A percentile compares a stretch with the other conserved stretches of the same genome.
Conservation (phyloP, 2,888 invertebrate genomes). For the Deroplatys truncata region DNA sequence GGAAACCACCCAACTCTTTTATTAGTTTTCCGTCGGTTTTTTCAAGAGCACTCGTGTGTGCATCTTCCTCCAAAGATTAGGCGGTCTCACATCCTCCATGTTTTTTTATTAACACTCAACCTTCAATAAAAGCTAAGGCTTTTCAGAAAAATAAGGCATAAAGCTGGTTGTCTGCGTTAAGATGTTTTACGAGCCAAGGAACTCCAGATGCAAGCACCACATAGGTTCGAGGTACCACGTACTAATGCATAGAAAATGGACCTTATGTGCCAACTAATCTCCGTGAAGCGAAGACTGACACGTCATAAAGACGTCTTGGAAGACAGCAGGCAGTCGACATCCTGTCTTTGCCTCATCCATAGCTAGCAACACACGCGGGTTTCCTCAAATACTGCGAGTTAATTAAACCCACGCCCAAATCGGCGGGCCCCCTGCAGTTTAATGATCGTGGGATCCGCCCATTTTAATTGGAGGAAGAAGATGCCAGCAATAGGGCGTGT, state of each 20-base stretch:
- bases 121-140: not conserved
- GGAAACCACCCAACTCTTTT: too few species aligned
- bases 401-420: not conserved
- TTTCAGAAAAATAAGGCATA: not conserved
- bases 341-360: not conserved
- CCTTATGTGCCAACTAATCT: not conserved
- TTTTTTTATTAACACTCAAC: too few species aligned
- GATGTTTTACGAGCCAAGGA: not conserved
- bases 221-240: not conserved
- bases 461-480: not conserved
- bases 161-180: not conserved
- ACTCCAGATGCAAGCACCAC: not conserved
- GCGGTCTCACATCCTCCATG: too few species aligned
- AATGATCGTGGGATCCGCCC: not conserved
- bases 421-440: not conserved
- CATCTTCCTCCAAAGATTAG: too few species aligned
- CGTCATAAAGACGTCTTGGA: not conserved
- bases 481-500: not conserved
- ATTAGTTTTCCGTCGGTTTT: too few species aligned
- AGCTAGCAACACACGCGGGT: not conserved
- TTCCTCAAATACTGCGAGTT: not conserved
- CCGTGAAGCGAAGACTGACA: not conserved
- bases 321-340: not conserved
- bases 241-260: not conserved
- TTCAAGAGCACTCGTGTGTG: too few species aligned